Evolutionary conservation across 2,113 vertebrate species (phyloP).

Genomic region (Ictidomys tridecemlineatus): DNA sequence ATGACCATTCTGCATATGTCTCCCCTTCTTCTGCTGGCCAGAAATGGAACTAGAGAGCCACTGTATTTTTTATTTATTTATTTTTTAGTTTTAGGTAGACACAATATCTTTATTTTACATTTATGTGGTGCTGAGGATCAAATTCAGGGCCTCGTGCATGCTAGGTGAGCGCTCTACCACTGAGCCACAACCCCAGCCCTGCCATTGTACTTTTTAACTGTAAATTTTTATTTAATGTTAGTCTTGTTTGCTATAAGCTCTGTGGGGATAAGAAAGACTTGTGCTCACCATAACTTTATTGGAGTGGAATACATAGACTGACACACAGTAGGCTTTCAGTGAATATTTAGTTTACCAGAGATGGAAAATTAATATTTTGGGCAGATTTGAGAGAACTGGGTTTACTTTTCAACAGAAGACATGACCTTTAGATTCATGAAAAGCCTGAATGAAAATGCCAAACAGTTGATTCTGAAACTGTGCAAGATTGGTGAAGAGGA

Average conservation of each 20-base stretch:
- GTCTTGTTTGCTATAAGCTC: not conserved
- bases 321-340: conserved; percentile 17
- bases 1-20: conserved; percentile 81
- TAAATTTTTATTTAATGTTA: not conserved
- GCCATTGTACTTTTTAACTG: not conserved
- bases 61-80: not conserved
- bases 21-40: not conserved
- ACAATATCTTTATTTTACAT: too few species aligned
- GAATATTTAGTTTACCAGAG: not conserved
- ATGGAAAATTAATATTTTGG: not conserved
- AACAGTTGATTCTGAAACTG: not conserved
- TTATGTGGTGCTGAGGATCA: too few species aligned
- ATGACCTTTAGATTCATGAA: conserved; percentile 35
- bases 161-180: too few species aligned
- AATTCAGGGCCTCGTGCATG: too few species aligned
- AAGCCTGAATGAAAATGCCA: conserved; percentile 17
- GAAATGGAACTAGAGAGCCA: not conserved
- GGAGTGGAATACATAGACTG: not conserved
- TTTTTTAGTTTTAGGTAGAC: too few species aligned
- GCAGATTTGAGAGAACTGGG: not conserved
- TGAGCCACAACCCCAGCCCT: too few species aligned
- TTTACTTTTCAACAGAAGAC: conserved; percentile 33
- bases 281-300: conserved; percentile 13
- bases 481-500: conserved; percentile 10
- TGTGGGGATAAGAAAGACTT: not conserved